Percentiles rank a stretch among this genome's conserved stretches.
Evolutionary conservation across 2,888 invertebrate genomes (phyloP).

Genomic region (Metalampra italica): DNA sequence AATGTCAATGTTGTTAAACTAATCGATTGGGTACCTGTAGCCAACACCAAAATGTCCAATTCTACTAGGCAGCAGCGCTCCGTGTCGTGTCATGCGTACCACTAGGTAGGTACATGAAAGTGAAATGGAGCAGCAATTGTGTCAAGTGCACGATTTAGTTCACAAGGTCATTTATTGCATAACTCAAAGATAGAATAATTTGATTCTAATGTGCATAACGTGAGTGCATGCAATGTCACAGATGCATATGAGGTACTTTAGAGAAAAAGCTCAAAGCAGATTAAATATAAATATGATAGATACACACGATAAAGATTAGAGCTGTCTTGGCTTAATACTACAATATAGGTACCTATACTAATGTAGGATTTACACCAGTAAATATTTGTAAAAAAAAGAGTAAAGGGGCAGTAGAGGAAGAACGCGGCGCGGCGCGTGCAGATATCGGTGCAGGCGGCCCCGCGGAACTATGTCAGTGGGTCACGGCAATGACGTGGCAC

Average conservation of each 20-base stretch:
- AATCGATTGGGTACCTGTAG: no score
- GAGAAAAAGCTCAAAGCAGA: no score
- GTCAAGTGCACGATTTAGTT: constrained; percentile 78
- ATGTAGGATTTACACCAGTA: not conserved
- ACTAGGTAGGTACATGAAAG: constrained; percentile 53
- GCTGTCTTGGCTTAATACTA: no score
- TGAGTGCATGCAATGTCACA: not conserved
- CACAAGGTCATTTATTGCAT: constrained; percentile 72
- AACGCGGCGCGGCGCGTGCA: constrained; percentile 70
- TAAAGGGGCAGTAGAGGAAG: constrained; percentile 57
- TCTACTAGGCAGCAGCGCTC: constrained; percentile 22
- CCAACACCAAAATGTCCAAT: not conserved
- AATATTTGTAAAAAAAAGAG: constrained; percentile 33
- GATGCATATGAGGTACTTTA: not conserved
- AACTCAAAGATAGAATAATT: constrained; percentile 30
- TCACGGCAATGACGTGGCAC: constrained; percentile 82
- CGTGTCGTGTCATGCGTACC: not conserved
- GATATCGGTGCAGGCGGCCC: constrained; percentile 78
- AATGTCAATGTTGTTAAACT: no score
- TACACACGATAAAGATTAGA: no score
- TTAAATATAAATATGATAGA: no score
- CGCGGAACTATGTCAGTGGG: constrained; percentile 83
- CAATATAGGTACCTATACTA: no score
- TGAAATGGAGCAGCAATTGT: constrained; percentile 76
- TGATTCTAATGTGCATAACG: not conserved